A percentile compares a stretch with the other conserved stretches of the same genome.
phyloP scores from a whole-genome alignment of 2,113 vertebrate species.

The Neodon shergylaensis region DNA sequence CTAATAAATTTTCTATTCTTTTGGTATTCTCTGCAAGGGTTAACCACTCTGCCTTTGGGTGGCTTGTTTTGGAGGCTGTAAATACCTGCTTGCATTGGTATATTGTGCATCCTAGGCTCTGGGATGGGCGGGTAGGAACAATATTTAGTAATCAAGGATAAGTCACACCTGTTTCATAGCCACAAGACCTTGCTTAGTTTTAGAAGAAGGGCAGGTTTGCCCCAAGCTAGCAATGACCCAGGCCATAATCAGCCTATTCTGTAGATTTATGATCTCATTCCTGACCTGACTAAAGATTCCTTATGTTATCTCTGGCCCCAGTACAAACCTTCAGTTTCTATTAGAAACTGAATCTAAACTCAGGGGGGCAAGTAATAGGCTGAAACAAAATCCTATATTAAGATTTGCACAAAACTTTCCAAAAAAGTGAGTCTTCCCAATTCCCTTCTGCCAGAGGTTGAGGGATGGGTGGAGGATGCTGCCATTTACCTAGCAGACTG shows the following conservation, averaged over 20 bases:
- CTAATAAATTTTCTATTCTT: neutral
- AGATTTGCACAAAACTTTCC: neutral
- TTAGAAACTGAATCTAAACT: neutral
- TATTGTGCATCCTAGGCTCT: neutral
- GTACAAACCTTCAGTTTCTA: neutral
- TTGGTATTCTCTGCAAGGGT: too few species aligned
- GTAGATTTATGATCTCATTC: too few species aligned
- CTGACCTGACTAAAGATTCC: too few species aligned
- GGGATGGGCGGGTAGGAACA: neutral
- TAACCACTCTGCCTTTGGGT: neutral
- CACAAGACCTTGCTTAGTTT: neutral
- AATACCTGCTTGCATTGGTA: too few species aligned
- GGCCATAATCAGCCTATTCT: neutral
- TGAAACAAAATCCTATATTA: neutral
- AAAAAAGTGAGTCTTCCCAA: neutral
- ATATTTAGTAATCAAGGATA: neutral
- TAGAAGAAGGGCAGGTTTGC: neutral
- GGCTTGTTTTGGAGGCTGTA: neutral
- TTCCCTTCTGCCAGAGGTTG: neutral
- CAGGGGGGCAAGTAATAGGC: neutral
- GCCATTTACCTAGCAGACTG: neutral
- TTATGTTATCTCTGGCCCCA: neutral
- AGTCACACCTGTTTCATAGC: neutral
- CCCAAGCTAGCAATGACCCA: neutral
- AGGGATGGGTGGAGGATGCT: accelerated